phyloP scores from a whole-genome alignment of 2,888 invertebrate genomes.

The Charanyca ferruginea region DNA sequence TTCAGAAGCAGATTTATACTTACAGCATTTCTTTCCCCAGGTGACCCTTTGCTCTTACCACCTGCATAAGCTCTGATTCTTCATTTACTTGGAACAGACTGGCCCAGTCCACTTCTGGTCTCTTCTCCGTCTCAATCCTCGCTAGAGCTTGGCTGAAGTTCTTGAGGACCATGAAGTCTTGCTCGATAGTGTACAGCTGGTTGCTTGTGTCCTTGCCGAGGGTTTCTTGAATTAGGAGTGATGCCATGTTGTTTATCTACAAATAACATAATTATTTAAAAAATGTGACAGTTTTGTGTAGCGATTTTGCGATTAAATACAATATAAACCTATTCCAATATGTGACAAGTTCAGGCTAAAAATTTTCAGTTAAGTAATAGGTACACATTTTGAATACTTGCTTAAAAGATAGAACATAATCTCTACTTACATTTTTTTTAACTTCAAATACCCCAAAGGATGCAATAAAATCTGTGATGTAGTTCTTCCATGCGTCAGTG shows the following conservation, averaged over 20 bases:
- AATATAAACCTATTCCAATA: too few relatives aligned
- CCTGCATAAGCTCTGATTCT: conserved; percentile 76
- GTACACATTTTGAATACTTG: too few relatives aligned
- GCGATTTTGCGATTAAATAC: too few relatives aligned
- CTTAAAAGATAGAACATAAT: not conserved
- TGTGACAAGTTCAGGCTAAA: too few relatives aligned
- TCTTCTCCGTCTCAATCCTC: conserved; percentile 66
- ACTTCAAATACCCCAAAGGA: conserved; percentile 85
- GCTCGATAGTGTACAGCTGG: conserved; percentile 81
- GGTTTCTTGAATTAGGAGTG: conserved; percentile 84
- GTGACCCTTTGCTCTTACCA: conserved; percentile 72
- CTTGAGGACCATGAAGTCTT: conserved; percentile 79
- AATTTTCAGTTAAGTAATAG: too few relatives aligned
- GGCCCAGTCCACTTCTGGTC: conserved; percentile 73
- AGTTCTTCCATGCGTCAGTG: conserved; percentile 82
- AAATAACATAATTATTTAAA: conserved; percentile 32
- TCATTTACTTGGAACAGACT: conserved; percentile 72
- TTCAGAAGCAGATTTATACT: too few relatives aligned
- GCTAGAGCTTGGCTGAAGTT: conserved; percentile 76
- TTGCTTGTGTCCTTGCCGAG: conserved; percentile 83
- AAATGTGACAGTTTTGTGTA: not conserved
- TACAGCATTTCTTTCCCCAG: conserved; percentile 85
- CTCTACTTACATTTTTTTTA: conserved; percentile 80
- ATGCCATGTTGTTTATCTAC: conserved; percentile 87
- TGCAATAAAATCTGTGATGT: conserved; percentile 78